Conservation (phyloP, 2,888 invertebrate genomes). For the Dysmachus trigonus region DNA sequence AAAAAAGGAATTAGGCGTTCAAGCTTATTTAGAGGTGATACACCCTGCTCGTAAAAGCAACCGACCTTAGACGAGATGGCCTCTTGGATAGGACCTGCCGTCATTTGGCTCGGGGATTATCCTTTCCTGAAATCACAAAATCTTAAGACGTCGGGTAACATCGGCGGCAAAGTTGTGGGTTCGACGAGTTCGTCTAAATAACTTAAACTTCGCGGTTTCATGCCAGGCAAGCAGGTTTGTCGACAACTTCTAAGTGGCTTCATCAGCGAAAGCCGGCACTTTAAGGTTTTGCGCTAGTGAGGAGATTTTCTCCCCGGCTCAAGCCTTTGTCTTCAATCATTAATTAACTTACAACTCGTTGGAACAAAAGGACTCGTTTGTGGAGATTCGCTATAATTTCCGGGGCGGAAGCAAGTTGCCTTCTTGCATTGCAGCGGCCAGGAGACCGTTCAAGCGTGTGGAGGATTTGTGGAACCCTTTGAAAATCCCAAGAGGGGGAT, state of each 20-base stretch:
- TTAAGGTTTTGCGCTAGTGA: neutral
- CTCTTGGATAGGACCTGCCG: neutral
- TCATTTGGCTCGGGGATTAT: neutral
- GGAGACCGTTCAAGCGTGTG: neutral
- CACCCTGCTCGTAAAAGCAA: neutral
- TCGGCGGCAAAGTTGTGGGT: neutral
- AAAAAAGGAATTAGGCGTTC: no score
- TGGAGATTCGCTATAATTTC: conserved; percentile 4
- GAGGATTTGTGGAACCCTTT: neutral
- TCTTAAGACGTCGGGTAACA: neutral
- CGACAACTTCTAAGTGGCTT: neutral
- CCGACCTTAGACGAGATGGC: neutral
- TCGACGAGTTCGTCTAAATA: neutral
- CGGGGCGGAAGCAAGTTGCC: neutral
- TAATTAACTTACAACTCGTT: conserved; percentile 4
- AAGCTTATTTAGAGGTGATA: neutral
- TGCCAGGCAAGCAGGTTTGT: neutral
- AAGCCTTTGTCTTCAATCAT: neutral
- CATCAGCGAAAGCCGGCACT: neutral
- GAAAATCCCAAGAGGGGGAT: neutral
- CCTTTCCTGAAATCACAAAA: neutral
- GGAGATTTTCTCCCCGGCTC: neutral
- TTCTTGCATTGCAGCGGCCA: neutral
- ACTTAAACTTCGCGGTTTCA: neutral
- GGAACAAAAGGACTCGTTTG: conserved; percentile 26